Evolutionary conservation across 1,140 invertebrate genomes (phyloP).

Genomic region (Mizuhopecten yessoensis): DNA sequence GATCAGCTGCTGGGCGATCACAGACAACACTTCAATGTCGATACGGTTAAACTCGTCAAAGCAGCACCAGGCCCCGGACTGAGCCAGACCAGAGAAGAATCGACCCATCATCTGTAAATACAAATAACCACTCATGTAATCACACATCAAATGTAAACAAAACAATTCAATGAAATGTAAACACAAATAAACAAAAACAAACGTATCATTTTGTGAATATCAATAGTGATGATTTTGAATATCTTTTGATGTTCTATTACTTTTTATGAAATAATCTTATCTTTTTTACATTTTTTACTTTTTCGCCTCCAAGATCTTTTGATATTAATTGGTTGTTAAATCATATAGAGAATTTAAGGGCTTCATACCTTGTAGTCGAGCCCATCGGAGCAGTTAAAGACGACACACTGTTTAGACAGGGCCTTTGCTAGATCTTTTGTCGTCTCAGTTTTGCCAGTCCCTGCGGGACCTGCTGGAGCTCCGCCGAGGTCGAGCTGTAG

Average conservation of each 20-base stretch:
- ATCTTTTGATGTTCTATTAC: no score
- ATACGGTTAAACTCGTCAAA: conserved; percentile 97
- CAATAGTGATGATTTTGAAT: no score
- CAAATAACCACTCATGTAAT: conserved; percentile 82
- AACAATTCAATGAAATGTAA: no score
- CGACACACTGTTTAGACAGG: conserved; percentile 93
- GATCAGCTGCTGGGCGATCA: conserved; percentile 85
- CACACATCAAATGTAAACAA: no score
- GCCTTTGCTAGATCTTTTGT: conserved; percentile 94
- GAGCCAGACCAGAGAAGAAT: conserved; percentile 92
- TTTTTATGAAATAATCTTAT: no score
- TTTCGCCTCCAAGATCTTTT: no score
- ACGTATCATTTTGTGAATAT: neutral
- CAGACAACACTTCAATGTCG: conserved; percentile 94
- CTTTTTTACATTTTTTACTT: no score
- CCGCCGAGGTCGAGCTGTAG: conserved; percentile 91
- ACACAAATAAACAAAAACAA: conserved; percentile 14
- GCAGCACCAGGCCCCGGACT: conserved; percentile 95
- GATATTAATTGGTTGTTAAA: no score
- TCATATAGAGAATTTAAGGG: no score
- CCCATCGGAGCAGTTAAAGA: conserved; percentile 95
- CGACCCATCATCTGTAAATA: conserved; percentile 94
- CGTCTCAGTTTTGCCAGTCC: conserved; percentile 84
- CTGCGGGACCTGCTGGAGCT: conserved; percentile 84
- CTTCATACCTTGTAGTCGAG: conserved; percentile 92